Conservation (phyloP, 1,140 invertebrate genomes). For the Cherax quadricarinatus region DNA sequence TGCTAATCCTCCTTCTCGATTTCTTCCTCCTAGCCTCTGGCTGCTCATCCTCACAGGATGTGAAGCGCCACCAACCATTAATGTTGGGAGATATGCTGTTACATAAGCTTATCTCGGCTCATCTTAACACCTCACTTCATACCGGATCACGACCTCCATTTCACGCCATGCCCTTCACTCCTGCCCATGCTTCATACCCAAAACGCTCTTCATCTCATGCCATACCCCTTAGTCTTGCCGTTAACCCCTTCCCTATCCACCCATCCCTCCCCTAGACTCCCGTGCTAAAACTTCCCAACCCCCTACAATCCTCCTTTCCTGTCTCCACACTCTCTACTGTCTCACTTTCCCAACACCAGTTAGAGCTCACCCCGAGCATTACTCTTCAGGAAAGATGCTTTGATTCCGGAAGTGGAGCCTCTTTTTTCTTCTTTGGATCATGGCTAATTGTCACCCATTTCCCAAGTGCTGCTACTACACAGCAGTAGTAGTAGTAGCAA, state of each 20-base stretch:
- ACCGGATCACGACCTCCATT: not conserved
- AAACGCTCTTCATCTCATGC: not conserved
- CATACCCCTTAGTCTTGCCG: not conserved
- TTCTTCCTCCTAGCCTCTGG: not conserved
- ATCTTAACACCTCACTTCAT: slow-evolving; percentile 14
- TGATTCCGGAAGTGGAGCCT: too few species aligned
- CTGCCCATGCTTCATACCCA: not conserved
- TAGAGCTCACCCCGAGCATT: too few species aligned
- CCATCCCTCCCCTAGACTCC: not conserved
- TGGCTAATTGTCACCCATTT: too few species aligned
- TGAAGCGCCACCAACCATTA: slow-evolving; percentile 20
- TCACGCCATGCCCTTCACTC: not conserved
- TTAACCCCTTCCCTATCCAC: not conserved
- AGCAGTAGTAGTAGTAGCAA: too few species aligned
- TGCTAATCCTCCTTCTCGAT: not conserved
- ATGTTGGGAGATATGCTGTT: slow-evolving; percentile 19
- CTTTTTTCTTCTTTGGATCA: too few species aligned
- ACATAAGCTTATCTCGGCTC: slow-evolving; percentile 33
- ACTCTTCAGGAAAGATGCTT: too few species aligned
- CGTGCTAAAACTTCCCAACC: too few species aligned
- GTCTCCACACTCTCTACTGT: too few species aligned
- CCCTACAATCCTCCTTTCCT: too few species aligned
- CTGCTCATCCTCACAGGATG: not conserved
- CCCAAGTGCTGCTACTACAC: too few species aligned
- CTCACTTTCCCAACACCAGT: too few species aligned